phyloP scores from a whole-genome alignment of 64 coral and sea anemone species.

The Montipora foliosa region DNA sequence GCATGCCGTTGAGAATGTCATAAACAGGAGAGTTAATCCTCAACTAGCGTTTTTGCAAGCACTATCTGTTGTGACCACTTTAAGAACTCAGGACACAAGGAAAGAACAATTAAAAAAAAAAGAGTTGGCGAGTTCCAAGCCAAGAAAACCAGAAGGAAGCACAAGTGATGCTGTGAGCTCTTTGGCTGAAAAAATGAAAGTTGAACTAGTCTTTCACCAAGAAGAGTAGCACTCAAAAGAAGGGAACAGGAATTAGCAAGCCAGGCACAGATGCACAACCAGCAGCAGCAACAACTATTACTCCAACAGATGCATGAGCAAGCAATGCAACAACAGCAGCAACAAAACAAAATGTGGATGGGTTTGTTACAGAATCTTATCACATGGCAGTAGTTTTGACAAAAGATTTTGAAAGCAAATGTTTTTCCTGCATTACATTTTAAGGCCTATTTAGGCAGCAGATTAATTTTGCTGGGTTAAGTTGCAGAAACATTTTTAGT shows the following conservation, averaged over 20 bases:
- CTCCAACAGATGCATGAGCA: slow-evolving; percentile 53
- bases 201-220: neutral
- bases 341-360: slow-evolving; percentile 4
- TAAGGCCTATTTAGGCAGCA: neutral
- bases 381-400: neutral
- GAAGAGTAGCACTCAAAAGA: slow-evolving; percentile 33
- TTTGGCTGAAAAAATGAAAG: neutral
- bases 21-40: too few relatives aligned
- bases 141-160: too few relatives aligned
- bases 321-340: slow-evolving; percentile 58
- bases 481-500: neutral
- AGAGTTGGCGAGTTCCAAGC: too few relatives aligned
- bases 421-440: neutral
- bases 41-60: too few relatives aligned
- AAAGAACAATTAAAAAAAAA: too few relatives aligned
- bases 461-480: neutral
- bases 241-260: slow-evolving; percentile 27
- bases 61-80: too few relatives aligned
- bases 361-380: neutral
- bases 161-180: neutral
- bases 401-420: neutral
- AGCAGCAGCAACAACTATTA: slow-evolving; percentile 39
- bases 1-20: too few relatives aligned
- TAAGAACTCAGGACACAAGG: too few relatives aligned
- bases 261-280: slow-evolving; percentile 37